A percentile compares a stretch with the other conserved stretches of the same genome.
Conservation (phyloP, 53 echinoderm and acorn worm genomes). For the Zoroaster sp. region DNA sequence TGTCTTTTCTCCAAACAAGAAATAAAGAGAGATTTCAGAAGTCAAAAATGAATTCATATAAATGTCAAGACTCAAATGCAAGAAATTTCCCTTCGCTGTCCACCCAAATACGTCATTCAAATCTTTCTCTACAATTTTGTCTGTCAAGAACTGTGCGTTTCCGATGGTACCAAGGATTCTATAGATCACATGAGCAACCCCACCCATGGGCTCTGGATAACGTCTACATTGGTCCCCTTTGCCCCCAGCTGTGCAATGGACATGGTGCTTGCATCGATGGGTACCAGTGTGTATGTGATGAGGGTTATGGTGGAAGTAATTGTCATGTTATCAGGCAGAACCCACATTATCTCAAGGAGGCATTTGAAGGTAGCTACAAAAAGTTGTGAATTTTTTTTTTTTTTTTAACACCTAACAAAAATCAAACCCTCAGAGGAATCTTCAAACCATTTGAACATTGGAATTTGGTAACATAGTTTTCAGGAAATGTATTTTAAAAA, state of each 20-base stretch:
- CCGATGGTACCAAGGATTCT: conserved; percentile 96
- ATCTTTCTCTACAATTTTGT: not conserved
- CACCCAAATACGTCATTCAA: not conserved
- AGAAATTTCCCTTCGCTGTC: not conserved
- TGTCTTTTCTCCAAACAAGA: no score
- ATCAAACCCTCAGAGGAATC: no score
- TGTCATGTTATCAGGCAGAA: conserved; percentile 54
- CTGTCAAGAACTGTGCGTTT: conserved; percentile 78
- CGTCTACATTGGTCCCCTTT: conserved; percentile 89
- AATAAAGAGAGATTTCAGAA: no score
- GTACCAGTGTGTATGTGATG: conserved; percentile 79
- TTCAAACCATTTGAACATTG: no score
- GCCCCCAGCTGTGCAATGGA: conserved; percentile 76
- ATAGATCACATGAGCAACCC: conserved; percentile 52
- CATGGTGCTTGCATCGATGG: conserved; percentile 81
- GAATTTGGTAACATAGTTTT: no score
- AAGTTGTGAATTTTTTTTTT: not conserved
- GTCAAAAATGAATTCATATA: no score
- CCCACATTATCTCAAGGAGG: conserved; percentile 81
- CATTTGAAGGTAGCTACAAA: conserved; percentile 76
- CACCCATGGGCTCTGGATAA: conserved; percentile 91
- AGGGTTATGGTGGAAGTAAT: conserved; percentile 69
- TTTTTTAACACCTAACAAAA: not conserved
- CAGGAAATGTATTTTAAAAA: no score
- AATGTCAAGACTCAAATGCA: no score